Base-by-base conservation (phyloP, 1,140 invertebrate species). In the Nasonia vitripennis region DNA sequence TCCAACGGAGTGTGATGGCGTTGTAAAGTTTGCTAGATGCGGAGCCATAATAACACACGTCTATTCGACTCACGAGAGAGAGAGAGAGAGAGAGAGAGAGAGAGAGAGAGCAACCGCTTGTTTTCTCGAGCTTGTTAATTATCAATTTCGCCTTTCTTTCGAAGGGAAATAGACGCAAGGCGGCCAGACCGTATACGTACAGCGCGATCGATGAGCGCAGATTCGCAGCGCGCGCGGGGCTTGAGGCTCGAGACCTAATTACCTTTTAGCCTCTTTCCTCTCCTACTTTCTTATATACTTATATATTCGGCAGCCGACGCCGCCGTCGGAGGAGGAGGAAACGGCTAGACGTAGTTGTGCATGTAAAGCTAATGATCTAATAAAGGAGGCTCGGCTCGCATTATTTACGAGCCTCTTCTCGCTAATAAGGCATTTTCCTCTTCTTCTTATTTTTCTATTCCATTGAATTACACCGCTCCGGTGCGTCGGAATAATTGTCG, bases 311-410 rank as follows among this genome's bases (percentile, higher is more conserved):
- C 7, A 45, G 41, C 55, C 51, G 45, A 10, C 45, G 4, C 10
- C 55, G 55, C 14, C 55, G 55, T 6, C 20, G 55, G 55, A 62
- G 55, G 20, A 62, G 55, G 20, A 62, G 34, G 5, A 37, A 62
- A 62, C 20, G 55, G 55, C 55, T 62, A 62, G 55, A 62, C 55
- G 55, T 62, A 62, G 14, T 62, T 62, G 55, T 62, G 55, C 55
- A 62, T 62, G 55, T 62, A 62, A 62, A 62, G 55, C 55, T 62
- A 62, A 62, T 62, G 55, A 62, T 62, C 55, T 62, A 62, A 62
- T 62, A 62, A 62, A 62, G 55, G 20, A 62, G 55, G 14, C 55
- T 62, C 55, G 55, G 4, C 17, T 2, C 0, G 5, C 55, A 20
- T 62, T 62, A 62, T 62, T 62, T 62, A 62, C 55, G 55, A 62